phyloP scores from a whole-genome alignment of 2,797 vertebrate species.

The Oreonectes daqikongensis region DNA sequence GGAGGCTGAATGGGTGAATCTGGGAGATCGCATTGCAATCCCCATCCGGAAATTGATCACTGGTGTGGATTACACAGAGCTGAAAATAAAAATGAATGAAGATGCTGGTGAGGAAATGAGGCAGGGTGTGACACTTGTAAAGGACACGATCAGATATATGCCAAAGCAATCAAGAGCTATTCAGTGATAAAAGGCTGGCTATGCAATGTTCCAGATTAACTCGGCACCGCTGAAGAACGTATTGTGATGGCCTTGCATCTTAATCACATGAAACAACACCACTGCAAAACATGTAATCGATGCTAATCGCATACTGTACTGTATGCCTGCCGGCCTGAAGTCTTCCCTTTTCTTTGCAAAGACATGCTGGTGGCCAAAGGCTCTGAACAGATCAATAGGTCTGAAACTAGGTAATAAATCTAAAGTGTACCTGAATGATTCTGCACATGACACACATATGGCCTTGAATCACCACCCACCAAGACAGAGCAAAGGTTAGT shows the following conservation, averaged over 20 bases:
- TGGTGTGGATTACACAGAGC: slow-evolving; percentile 12
- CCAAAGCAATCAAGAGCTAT: slow-evolving; percentile 44
- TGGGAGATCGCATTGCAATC: slow-evolving; percentile 37
- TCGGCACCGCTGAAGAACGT: background rate
- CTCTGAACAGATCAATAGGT: slow-evolving; percentile 17
- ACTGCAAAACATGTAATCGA: slow-evolving; percentile 30
- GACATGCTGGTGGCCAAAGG: background rate
- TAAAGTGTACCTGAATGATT: background rate
- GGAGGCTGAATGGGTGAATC: slow-evolving; percentile 27
- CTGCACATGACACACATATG: slow-evolving; percentile 3
- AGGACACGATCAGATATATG: slow-evolving; percentile 15
- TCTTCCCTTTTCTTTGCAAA: background rate
- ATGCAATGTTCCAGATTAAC: slow-evolving; percentile 22
- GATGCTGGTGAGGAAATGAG: slow-evolving; percentile 44
- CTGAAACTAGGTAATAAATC: slow-evolving; percentile 16
- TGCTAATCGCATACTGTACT: background rate
- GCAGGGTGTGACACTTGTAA: slow-evolving; percentile 30
- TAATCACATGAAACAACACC: slow-evolving; percentile 2
- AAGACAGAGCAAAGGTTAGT: slow-evolving; percentile 33
- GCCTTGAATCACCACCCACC: background rate
- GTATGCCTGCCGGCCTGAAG: background rate
- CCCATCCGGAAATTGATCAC: slow-evolving; percentile 49
- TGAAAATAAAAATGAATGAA: slow-evolving; percentile 50
- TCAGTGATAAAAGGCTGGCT: slow-evolving; percentile 25
- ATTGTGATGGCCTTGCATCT: slow-evolving; percentile 23